These are phyloP conservation scores for Darevskia mixta DNA, from an alignment of 2,797 vertebrate species.

Conservation along the genomic window DNA sequence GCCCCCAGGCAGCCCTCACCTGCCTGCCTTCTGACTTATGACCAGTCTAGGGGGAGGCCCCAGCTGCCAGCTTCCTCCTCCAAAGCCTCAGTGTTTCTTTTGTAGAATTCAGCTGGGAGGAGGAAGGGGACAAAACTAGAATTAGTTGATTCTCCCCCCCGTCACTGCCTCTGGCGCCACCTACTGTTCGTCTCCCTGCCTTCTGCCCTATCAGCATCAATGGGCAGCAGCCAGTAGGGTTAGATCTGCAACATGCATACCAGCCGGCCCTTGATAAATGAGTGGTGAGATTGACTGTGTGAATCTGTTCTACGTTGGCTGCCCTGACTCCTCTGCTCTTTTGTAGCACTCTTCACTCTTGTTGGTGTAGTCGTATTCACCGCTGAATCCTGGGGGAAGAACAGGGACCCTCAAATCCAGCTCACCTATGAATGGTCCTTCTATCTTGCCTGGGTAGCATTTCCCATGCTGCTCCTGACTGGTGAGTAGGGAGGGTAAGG, in stretches of 20 bases:
- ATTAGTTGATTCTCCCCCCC: too few species aligned
- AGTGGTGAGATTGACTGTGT: background rate
- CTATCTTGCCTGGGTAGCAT: slow-evolving; percentile 64
- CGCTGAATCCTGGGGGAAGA: slow-evolving; percentile 31
- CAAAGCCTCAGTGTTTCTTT: too few species aligned
- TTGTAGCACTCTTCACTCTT: slow-evolving; percentile 47
- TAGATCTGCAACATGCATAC: background rate
- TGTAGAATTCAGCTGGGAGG: too few species aligned
- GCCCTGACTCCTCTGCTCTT: background rate
- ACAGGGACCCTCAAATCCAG: background rate
- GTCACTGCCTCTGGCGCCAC: too few species aligned
- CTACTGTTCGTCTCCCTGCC: too few species aligned
- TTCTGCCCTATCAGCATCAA: too few species aligned
- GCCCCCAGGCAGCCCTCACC: too few species aligned
- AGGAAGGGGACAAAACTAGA: too few species aligned
- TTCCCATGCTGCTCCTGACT: slow-evolving; percentile 35
- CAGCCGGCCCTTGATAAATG: background rate
- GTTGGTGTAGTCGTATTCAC: slow-evolving; percentile 61
- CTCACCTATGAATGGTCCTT: slow-evolving; percentile 68
- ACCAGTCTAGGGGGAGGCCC: too few species aligned
- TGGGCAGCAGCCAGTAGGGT: too few species aligned
- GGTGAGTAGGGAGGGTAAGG: slow-evolving; percentile 43
- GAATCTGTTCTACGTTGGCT: background rate
- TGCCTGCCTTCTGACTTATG: too few species aligned
- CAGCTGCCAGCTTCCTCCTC: too few species aligned